Evolutionary conservation across 2,113 vertebrate genomes (phyloP).

Genomic region (Neodontobutis hainanensis): DNA sequence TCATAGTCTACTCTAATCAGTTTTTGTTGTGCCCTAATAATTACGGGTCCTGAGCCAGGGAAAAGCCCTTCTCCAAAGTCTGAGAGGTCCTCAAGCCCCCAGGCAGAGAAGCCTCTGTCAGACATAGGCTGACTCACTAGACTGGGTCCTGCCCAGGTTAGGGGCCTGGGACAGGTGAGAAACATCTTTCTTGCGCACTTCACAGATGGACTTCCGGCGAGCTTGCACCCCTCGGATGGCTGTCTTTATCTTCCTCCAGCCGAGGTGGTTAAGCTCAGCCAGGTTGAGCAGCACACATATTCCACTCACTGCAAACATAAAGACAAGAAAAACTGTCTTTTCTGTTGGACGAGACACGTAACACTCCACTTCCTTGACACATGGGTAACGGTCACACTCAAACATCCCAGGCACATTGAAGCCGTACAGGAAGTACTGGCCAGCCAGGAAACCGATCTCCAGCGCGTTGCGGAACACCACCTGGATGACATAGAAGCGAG

Average conservation of each 20-base stretch:
- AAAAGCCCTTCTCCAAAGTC: slow-evolving; percentile 62
- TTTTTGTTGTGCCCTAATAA: slow-evolving; percentile 52
- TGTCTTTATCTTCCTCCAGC: slow-evolving; percentile 88
- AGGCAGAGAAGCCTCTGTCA: slow-evolving; percentile 78
- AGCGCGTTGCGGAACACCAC: slow-evolving; percentile 88
- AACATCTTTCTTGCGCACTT: slow-evolving; percentile 83
- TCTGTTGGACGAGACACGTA: slow-evolving; percentile 90
- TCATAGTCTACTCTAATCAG: slow-evolving; percentile 57
- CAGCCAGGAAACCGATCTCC: slow-evolving; percentile 87
- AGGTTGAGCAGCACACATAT: slow-evolving; percentile 90
- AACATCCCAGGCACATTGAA: slow-evolving; percentile 88
- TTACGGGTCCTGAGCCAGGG: slow-evolving; percentile 54
- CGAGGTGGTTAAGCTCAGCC: slow-evolving; percentile 92
- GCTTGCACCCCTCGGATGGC: slow-evolving; percentile 84
- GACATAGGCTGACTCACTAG: slow-evolving; percentile 89
- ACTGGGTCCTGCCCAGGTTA: slow-evolving; percentile 86
- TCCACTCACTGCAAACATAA: slow-evolving; percentile 92
- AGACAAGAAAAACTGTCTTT: slow-evolving; percentile 88
- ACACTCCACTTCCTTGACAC: slow-evolving; percentile 90
- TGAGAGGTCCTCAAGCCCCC: slow-evolving; percentile 67
- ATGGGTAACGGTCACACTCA: slow-evolving; percentile 88
- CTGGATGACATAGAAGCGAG: slow-evolving; percentile 90
- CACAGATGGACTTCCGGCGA: slow-evolving; percentile 82
- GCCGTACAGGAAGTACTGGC: slow-evolving; percentile 89
- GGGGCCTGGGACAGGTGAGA: slow-evolving; percentile 79